Evolutionary conservation across 2,888 invertebrate species (phyloP).

Genomic region (Cephus rjabovi): DNA sequence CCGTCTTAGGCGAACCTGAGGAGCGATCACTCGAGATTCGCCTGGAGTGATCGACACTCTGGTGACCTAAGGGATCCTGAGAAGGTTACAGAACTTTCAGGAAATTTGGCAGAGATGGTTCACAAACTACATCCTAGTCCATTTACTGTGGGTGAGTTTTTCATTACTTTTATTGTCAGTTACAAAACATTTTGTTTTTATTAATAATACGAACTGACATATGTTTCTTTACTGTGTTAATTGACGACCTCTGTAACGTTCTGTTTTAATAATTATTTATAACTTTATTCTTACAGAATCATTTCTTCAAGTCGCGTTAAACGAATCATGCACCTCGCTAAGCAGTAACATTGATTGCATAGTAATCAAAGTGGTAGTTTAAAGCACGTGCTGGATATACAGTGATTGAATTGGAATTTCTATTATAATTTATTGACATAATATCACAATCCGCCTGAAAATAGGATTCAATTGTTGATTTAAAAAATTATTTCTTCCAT

Average conservation of each 20-base stretch:
- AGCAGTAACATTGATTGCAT: too few species aligned
- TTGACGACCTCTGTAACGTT: neutral
- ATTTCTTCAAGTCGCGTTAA: neutral
- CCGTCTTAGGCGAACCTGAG: neutral
- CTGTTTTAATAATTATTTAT: neutral
- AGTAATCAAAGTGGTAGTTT: neutral
- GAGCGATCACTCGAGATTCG: slow-evolving; percentile 6
- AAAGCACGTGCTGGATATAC: neutral
- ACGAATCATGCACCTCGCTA: neutral
- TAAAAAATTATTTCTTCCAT: neutral
- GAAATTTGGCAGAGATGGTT: neutral
- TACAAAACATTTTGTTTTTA: neutral
- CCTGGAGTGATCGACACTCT: neutral
- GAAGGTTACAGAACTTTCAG: neutral
- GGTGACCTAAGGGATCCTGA: neutral
- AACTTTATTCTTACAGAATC: neutral
- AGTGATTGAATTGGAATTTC: neutral
- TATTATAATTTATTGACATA: neutral
- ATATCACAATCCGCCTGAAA: neutral
- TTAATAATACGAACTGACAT: neutral
- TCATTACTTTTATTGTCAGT: neutral
- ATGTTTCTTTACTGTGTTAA: neutral
- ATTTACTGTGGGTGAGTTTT: neutral
- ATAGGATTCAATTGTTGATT: neutral
- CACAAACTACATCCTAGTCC: neutral